Percentiles rank a stretch among this genome's conserved stretches.
Evolutionary conservation across 2,888 invertebrate genomes (phyloP).

Genomic region (Hemistola chrysoprasaria): DNA sequence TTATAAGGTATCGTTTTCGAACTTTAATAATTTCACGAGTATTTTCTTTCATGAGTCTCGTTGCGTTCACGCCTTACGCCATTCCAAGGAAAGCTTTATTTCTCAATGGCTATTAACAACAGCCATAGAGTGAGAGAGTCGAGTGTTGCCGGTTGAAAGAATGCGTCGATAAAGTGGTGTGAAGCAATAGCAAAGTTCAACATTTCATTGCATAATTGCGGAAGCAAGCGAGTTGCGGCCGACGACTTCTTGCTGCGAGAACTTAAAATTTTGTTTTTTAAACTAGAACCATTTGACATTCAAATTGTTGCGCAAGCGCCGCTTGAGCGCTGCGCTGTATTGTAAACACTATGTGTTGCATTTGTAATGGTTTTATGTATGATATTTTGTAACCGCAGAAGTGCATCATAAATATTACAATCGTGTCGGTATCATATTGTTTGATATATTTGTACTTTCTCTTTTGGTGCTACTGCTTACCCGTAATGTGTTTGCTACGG

Average conservation of each 20-base stretch:
- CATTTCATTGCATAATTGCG: slow-evolving; percentile 66
- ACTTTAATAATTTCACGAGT: too few relatives aligned
- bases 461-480: slow-evolving; percentile 13
- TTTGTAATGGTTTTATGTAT: slow-evolving; percentile 52
- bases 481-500: too few relatives aligned
- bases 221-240: slow-evolving; percentile 49
- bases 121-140: too few relatives aligned
- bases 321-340: slow-evolving; percentile 36
- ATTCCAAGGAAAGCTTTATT: slow-evolving; percentile 6
- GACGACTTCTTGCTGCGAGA: slow-evolving; percentile 49
- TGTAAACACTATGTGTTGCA: slow-evolving; percentile 51
- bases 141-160: slow-evolving; percentile 21
- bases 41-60: too few relatives aligned
- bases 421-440: slow-evolving; percentile 25
- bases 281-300: slow-evolving; percentile 65
- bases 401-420: slow-evolving; percentile 37
- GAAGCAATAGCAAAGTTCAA: slow-evolving; percentile 55
- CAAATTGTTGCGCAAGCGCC: slow-evolving; percentile 61
- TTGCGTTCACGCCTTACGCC: too few relatives aligned
- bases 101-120: slow-evolving; percentile 1
- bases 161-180: slow-evolving; percentile 38
- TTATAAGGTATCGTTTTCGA: too few relatives aligned
- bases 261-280: slow-evolving; percentile 56
- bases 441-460: slow-evolving; percentile 23
- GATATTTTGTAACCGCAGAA: slow-evolving; percentile 46